phyloP scores from a whole-genome alignment of 2,888 invertebrate species.

The Leptura quadrifasciata region DNA sequence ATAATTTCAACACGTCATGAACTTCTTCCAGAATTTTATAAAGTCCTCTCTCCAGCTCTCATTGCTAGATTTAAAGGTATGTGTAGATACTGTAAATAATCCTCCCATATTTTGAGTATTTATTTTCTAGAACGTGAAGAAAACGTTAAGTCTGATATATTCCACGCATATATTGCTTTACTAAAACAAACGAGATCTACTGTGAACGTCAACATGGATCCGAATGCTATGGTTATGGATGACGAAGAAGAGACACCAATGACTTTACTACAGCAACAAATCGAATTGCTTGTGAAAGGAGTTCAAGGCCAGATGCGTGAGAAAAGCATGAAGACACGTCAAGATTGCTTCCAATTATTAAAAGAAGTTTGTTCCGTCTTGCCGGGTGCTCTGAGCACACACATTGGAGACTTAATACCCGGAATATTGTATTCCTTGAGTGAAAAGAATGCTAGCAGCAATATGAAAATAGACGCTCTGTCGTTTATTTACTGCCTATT shows the following conservation, averaged over 20 bases:
- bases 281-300: constrained; percentile 89
- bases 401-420: constrained; percentile 87
- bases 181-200: constrained; percentile 91
- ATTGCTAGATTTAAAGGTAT: constrained; percentile 94
- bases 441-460: constrained; percentile 95
- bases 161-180: constrained; percentile 96
- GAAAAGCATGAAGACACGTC: constrained; percentile 90
- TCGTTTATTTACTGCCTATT: constrained; percentile 92
- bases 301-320: constrained; percentile 91
- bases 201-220: constrained; percentile 79
- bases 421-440: constrained; percentile 92
- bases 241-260: constrained; percentile 83
- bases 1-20: constrained; percentile 95
- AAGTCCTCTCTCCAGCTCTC: constrained; percentile 91
- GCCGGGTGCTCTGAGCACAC: constrained; percentile 88
- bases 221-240: constrained; percentile 77
- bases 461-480: constrained; percentile 98
- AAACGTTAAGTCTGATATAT: constrained; percentile 98
- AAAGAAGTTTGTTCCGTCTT: constrained; percentile 92
- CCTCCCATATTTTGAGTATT: constrained; percentile 25
- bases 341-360: constrained; percentile 92
- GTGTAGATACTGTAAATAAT: constrained; percentile 5
- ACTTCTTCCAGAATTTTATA: constrained; percentile 91
- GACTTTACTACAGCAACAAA: constrained; percentile 77
- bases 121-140: constrained; percentile 92